phyloP scores from a whole-genome alignment of 30 jellyfish, hydroid and myxozoan genomes.

The Pseudorhiza aurosa region DNA sequence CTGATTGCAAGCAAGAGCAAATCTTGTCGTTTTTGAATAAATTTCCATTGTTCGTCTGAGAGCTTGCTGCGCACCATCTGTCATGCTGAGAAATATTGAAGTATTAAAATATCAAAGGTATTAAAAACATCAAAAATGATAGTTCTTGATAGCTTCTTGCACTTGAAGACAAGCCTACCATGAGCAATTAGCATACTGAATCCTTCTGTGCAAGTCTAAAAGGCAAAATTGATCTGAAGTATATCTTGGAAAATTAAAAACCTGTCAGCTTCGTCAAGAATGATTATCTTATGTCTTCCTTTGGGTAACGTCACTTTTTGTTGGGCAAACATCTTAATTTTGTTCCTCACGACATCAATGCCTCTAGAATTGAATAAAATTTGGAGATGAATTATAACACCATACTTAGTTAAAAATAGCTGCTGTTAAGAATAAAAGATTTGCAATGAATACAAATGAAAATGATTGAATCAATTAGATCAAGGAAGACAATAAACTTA shows the following conservation, averaged over 20 bases:
- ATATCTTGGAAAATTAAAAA: constrained; percentile 17
- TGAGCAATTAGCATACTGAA: too few relatives aligned
- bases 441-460: too few relatives aligned
- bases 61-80: constrained; percentile 99
- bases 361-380: constrained; percentile 61
- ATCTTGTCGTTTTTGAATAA: constrained; percentile 96
- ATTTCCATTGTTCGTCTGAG: constrained; percentile 96
- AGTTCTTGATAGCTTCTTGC: too few relatives aligned
- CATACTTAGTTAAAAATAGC: not conserved
- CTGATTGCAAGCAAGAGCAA: constrained; percentile 99
- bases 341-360: constrained; percentile 94
- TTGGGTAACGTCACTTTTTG: constrained; percentile 94
- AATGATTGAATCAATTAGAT: too few relatives aligned
- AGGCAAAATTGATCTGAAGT: too few relatives aligned
- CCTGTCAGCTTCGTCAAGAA: constrained; percentile 99
- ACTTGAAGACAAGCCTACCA: too few relatives aligned
- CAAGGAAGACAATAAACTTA: too few relatives aligned
- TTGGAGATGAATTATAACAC: not conserved
- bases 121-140: not conserved
- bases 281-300: constrained; percentile 94
- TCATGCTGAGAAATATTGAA: constrained; percentile 88
- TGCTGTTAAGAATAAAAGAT: too few relatives aligned
- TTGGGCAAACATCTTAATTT: constrained; percentile 95
- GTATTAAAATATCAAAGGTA: not conserved
- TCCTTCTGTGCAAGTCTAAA: too few relatives aligned